phyloP scores from a whole-genome alignment of 2,113 vertebrate genomes.

The Paramisgurnus dabryanus region DNA sequence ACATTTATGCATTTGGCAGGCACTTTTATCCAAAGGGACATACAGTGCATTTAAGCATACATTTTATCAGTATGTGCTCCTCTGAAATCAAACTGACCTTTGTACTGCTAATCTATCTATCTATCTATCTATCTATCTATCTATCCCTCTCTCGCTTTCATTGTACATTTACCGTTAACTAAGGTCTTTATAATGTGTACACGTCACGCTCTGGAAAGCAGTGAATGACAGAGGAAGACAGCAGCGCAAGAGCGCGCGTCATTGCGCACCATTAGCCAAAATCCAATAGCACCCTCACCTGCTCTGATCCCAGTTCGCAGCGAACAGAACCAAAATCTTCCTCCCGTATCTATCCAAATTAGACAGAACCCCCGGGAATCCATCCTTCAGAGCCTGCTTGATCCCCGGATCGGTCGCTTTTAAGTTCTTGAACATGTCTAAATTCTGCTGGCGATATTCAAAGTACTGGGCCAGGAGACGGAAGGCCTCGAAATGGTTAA shows the following conservation, averaged over 20 bases:
- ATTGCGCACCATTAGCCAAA: conserved; percentile 32
- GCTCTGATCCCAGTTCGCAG: conserved; percentile 99
- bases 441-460: conserved; percentile 96
- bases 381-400: conserved; percentile 97
- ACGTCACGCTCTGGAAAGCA: not conserved
- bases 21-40: too few species aligned
- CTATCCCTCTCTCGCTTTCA: too few species aligned
- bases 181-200: not conserved
- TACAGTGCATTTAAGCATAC: too few species aligned
- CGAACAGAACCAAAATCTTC: conserved; percentile 95
- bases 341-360: conserved; percentile 95
- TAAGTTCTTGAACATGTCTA: conserved; percentile 99
- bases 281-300: conserved; percentile 85
- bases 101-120: too few species aligned
- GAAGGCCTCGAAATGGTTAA: conserved; percentile 98
- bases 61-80: too few species aligned
- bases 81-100: too few species aligned
- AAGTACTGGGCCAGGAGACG: conserved; percentile 96
- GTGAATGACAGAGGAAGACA: conserved; percentile 42
- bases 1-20: too few species aligned
- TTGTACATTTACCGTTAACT: not conserved
- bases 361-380: conserved; percentile 93
- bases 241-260: conserved; percentile 33
- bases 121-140: too few species aligned
- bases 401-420: conserved; percentile 97